Evolutionary conservation across 2,888 invertebrate species (phyloP).

Genomic region (Platycheirus rosarum): DNA sequence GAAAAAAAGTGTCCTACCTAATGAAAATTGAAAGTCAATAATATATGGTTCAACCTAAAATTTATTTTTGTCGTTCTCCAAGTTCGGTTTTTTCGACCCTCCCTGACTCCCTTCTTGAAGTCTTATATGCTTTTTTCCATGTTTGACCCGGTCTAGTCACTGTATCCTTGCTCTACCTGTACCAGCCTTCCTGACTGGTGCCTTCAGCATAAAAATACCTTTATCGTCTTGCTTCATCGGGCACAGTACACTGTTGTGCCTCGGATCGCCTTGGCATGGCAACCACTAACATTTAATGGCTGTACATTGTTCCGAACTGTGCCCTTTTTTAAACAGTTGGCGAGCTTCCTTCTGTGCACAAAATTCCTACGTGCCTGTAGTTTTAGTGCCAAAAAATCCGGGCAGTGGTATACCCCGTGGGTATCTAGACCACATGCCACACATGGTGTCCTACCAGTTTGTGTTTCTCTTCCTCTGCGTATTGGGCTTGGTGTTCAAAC

Average conservation of each 20-base stretch:
- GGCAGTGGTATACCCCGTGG: neutral
- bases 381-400: neutral
- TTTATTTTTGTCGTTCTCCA: neutral
- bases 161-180: neutral
- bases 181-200: neutral
- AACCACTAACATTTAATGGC: neutral
- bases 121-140: neutral
- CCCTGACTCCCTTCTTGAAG: neutral
- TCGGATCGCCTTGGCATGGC: neutral
- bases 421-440: neutral
- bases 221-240: neutral
- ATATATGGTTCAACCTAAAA: neutral
- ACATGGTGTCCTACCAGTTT: neutral
- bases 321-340: neutral
- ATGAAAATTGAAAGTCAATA: neutral
- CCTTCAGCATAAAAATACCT: neutral
- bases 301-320: neutral
- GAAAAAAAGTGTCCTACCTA: neutral
- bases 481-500: neutral
- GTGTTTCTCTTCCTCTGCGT: too few relatives aligned
- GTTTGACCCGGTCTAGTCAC: neutral
- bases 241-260: neutral
- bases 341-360: too few relatives aligned
- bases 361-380: too few relatives aligned
- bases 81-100: neutral